phyloP scores from a whole-genome alignment of 2,888 invertebrate genomes.

The Philhelius pedissequus region DNA sequence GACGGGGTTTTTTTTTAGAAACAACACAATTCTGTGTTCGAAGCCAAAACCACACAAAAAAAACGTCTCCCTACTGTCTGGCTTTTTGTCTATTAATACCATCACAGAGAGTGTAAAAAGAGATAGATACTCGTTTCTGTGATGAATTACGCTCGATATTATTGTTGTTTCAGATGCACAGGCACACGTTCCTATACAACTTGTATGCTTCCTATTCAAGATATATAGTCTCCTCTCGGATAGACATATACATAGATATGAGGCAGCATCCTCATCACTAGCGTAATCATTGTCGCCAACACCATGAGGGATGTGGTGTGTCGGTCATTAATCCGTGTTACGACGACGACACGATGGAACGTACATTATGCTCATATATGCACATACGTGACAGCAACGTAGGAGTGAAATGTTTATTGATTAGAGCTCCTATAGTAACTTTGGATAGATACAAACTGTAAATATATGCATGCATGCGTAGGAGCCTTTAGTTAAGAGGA shows the following conservation, averaged over 20 bases:
- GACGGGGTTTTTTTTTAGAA: background rate
- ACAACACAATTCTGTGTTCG: slow-evolving; percentile 11
- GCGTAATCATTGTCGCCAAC: slow-evolving; percentile 45
- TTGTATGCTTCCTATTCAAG: slow-evolving; percentile 3
- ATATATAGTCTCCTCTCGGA: background rate
- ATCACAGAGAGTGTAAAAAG: background rate
- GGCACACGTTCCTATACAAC: background rate
- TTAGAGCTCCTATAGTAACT: slow-evolving; percentile 1
- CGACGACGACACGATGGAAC: slow-evolving; percentile 27
- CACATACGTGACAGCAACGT: background rate
- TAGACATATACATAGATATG: background rate
- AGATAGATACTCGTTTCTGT: background rate
- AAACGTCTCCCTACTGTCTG: slow-evolving; percentile 58
- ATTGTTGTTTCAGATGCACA: slow-evolving; percentile 18
- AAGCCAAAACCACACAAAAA: slow-evolving; percentile 28
- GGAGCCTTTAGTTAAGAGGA: background rate
- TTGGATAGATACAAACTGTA: background rate
- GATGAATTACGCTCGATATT: slow-evolving; percentile 49
- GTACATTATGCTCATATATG: background rate
- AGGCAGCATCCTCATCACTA: slow-evolving; percentile 41
- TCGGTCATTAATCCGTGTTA: slow-evolving; percentile 62
- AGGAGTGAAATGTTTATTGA: slow-evolving; percentile 34
- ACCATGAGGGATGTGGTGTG: slow-evolving; percentile 25
- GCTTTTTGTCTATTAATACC: slow-evolving; percentile 53
- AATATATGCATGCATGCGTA: background rate